Evolutionary conservation across 2,888 invertebrate genomes (phyloP).

Genomic region (Pediacus dermestoides): DNA sequence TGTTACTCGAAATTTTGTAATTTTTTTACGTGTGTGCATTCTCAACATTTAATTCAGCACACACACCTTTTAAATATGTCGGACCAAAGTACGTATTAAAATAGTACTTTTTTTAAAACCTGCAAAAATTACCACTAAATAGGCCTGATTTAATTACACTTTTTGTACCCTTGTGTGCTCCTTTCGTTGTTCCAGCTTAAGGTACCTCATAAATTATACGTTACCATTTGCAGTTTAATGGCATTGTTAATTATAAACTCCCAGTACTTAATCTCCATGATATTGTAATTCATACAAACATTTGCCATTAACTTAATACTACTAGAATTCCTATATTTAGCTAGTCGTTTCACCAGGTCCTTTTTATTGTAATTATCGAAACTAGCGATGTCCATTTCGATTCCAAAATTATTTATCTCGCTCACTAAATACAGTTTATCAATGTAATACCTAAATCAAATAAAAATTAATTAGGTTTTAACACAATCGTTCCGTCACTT

Average conservation of each 20-base stretch:
- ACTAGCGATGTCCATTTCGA: conserved; percentile 30
- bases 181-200: no score
- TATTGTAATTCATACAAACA: conserved; percentile 36
- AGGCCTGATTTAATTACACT: no score
- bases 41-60: no score
- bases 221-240: conserved; percentile 36
- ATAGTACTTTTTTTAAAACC: no score
- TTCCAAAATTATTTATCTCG: conserved; percentile 37
- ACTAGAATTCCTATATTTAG: conserved; percentile 23
- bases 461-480: no score
- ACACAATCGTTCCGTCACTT: conserved; percentile 15
- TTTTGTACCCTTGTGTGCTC: no score
- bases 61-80: no score
- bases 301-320: conserved; percentile 37
- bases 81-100: no score
- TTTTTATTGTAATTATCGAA: conserved; percentile 34
- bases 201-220: no score
- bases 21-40: no score
- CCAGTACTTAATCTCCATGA: conserved; percentile 37
- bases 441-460: conserved; percentile 34
- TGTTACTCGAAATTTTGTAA: no score
- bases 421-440: conserved; percentile 37
- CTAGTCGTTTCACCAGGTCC: conserved; percentile 35
- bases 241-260: conserved; percentile 32
- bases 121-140: no score